Evolutionary conservation across 1,140 invertebrate genomes (phyloP), one percentile per base, ranked within the genome.

Genomic region (Potamilus streckersoni): DNA sequence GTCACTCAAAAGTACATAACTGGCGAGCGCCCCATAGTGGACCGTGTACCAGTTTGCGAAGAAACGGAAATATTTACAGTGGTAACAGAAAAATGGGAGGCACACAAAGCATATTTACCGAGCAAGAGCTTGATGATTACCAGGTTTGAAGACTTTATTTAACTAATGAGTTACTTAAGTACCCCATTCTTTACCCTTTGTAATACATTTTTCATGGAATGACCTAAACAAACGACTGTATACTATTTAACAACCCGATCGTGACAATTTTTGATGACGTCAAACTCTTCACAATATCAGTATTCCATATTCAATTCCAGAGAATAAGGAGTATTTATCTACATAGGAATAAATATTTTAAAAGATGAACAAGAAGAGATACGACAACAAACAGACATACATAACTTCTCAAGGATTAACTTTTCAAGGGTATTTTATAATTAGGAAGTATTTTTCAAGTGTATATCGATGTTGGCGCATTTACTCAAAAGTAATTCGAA

Each of bases 111-210:
- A 80, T 78, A 82, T 96, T 97, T 89, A 93, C 93, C 4, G 94
- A 95, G 82, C 94, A 96, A 89, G 95, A 97, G 90, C 91, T 97
- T 23, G 94, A 96, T 89, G 95, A 96, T 90, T 97, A 96, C 90
- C 94, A 96, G 92, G 94, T 95, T 57, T 3, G 16, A 20, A 38
- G n/a, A 92, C 87, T 16, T 19, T 60, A 67, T 49, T 23, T 17
- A 12, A 23, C 49, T 31, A 65, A 56, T 15, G 55, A 20, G 19
- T 57, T 59, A 38, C 31, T 61, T 64, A 17, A 20, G 55, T 67
- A 13, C 71, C 60, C 17, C 15, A 17, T 65, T 62, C 16, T 55
- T n/a, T 61, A 66, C 59, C 6, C 17, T 16, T 27, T 60, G 60
- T 67, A 15, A 49, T 20, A 38, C 11, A 31, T 20, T 49, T 12